Conservation (phyloP, 2,113 vertebrate genomes). For the Tinamus guttatus region DNA sequence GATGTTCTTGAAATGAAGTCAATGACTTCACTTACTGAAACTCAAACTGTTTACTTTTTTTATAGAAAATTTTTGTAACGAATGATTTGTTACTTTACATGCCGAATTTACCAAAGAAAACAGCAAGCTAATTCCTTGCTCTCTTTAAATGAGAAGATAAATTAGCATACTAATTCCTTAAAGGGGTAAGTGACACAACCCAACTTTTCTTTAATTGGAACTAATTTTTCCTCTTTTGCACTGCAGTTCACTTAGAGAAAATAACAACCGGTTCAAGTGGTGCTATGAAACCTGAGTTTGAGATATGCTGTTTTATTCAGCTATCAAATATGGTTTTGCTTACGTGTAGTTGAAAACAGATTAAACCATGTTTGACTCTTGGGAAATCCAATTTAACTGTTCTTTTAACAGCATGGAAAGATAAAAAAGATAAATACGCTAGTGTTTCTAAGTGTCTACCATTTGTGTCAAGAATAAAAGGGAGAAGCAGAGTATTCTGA, state of each 20-base stretch:
- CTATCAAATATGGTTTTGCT: background rate
- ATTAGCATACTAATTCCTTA: background rate
- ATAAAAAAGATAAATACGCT: background rate
- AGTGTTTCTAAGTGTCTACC: background rate
- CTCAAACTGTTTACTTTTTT: background rate
- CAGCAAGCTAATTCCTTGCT: background rate
- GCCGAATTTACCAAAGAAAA: background rate
- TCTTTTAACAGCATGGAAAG: background rate
- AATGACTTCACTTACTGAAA: background rate
- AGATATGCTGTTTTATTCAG: background rate
- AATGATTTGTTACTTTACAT: background rate
- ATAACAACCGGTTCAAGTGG: background rate
- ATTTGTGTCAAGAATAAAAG: background rate
- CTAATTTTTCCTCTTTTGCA: background rate
- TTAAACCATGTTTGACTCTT: background rate
- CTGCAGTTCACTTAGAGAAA: background rate
- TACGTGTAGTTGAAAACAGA: slow-evolving; percentile 12
- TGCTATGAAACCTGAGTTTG: background rate
- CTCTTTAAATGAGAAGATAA: background rate
- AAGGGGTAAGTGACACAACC: background rate
- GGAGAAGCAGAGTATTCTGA: background rate
- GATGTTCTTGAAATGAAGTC: background rate
- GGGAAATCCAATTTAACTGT: background rate
- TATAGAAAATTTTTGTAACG: background rate
- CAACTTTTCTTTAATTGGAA: background rate